These are phyloP conservation scores for Drosophila kikkawai DNA, from an alignment of 1,140 invertebrate genomes.

Conservation along the genomic window DNA sequence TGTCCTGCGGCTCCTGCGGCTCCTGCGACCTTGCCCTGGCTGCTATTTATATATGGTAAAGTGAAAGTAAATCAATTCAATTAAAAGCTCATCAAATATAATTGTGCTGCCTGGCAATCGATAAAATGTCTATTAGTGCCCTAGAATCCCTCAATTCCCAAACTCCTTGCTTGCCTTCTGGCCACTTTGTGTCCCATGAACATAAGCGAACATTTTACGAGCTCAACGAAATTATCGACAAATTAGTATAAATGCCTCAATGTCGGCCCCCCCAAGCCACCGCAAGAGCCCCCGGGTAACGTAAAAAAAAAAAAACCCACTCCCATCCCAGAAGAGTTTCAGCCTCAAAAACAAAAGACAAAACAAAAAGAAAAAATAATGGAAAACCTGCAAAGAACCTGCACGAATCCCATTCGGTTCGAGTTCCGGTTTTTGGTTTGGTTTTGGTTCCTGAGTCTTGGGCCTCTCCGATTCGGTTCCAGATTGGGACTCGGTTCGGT, in stretches of 20 bases:
- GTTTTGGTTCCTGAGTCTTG: constrained; percentile 5
- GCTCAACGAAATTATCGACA: constrained; percentile 74
- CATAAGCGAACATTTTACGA: constrained; percentile 61
- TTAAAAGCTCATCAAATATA: constrained; percentile 79
- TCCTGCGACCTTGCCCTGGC: constrained; percentile 21
- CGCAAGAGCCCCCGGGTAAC: background rate
- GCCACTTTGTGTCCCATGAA: constrained; percentile 41
- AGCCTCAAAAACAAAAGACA: constrained; percentile 6
- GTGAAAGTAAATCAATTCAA: constrained; percentile 73
- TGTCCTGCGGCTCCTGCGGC: constrained; percentile 21
- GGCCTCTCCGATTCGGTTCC: constrained; percentile 1
- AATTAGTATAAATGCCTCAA: constrained; percentile 78
- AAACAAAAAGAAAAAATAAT: background rate
- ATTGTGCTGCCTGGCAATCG: constrained; percentile 63
- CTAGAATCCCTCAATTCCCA: constrained; percentile 28
- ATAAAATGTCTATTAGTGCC: constrained; percentile 66
- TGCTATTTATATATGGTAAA: constrained; percentile 41
- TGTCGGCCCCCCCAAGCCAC: constrained; percentile 14
- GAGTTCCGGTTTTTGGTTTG: constrained; percentile 11
- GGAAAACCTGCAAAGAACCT: constrained; percentile 20
- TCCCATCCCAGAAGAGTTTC: constrained; percentile 11
- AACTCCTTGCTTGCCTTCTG: constrained; percentile 10
- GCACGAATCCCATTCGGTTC: constrained; percentile 3
- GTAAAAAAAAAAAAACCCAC: background rate
- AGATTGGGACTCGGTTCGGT: constrained; percentile 1